Evolutionary conservation across 2,888 invertebrate species (phyloP).

Genomic region (Thecocarcelia acutangulata): DNA sequence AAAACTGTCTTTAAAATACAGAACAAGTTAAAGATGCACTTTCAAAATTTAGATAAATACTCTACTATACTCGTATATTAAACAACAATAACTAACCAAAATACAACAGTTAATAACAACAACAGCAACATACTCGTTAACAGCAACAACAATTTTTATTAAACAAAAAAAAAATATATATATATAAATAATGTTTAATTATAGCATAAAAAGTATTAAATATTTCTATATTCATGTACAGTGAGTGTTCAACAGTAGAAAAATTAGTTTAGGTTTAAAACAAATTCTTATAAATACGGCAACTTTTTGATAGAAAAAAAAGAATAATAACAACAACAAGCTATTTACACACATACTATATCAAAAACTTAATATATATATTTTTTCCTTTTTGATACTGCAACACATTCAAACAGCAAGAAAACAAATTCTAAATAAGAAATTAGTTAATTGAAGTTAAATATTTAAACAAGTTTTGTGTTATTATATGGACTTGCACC

Average conservation of each 20-base stretch:
- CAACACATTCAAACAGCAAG: neutral
- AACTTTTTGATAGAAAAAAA: conserved; percentile 6
- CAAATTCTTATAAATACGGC: neutral
- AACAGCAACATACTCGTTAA: conserved; percentile 31
- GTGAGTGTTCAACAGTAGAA: conserved; percentile 35
- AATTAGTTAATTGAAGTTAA: conserved; percentile 34
- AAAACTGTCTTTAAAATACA: conserved; percentile 28
- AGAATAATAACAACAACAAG: conserved; percentile 2
- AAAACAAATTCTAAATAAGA: conserved; percentile 44
- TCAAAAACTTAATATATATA: conserved; percentile 25
- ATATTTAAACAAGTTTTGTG: conserved; percentile 11
- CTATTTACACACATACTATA: too few relatives aligned
- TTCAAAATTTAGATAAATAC: conserved; percentile 31
- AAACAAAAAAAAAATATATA: neutral
- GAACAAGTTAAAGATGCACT: conserved; percentile 44
- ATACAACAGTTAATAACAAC: conserved; percentile 19
- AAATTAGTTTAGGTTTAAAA: conserved; percentile 8
- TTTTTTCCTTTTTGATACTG: conserved; percentile 41
- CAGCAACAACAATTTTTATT: conserved; percentile 38
- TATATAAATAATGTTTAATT: too few relatives aligned
- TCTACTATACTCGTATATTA: neutral
- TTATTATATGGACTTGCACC: conserved; percentile 3
- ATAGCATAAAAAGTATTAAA: conserved; percentile 22
- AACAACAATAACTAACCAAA: conserved; percentile 5
- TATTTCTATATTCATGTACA: conserved; percentile 43